Evolutionary conservation across 2,113 vertebrate species (phyloP).

Genomic region (Heteronetta atricapilla): DNA sequence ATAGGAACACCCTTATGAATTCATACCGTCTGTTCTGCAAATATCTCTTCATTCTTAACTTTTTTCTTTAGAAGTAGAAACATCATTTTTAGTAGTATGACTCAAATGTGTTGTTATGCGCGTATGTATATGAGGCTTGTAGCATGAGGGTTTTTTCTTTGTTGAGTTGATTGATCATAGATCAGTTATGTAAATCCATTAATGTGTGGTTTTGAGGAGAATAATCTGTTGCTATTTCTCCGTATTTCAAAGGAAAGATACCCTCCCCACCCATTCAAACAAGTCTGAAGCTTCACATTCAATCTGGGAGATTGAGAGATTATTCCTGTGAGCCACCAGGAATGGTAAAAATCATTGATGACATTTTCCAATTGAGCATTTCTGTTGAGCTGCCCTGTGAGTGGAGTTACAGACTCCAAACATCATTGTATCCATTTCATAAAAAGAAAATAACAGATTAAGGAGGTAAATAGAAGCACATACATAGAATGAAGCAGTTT

Average conservation of each 20-base stretch:
- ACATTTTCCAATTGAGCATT: neutral
- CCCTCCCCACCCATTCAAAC: neutral
- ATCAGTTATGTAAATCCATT: neutral
- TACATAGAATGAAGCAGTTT: neutral
- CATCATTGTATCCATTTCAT: neutral
- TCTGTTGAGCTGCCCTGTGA: neutral
- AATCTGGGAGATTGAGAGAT: neutral
- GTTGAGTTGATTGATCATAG: neutral
- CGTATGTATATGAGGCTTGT: neutral
- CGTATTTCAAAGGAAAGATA: neutral
- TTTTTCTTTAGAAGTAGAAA: neutral
- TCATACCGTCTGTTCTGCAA: neutral
- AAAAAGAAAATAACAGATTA: neutral
- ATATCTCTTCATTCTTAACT: neutral
- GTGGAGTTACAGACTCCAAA: neutral
- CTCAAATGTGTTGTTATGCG: neutral
- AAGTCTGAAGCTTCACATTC: neutral
- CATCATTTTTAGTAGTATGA: neutral
- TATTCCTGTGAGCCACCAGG: neutral
- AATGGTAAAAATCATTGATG: neutral
- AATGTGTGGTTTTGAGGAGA: neutral
- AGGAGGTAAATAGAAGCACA: neutral
- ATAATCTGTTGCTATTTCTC: neutral
- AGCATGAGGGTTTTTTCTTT: neutral
- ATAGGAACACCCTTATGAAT: neutral